These are phyloP conservation scores for Apis laboriosa DNA, from an alignment of 1,140 invertebrate species.

Conservation along the genomic window DNA sequence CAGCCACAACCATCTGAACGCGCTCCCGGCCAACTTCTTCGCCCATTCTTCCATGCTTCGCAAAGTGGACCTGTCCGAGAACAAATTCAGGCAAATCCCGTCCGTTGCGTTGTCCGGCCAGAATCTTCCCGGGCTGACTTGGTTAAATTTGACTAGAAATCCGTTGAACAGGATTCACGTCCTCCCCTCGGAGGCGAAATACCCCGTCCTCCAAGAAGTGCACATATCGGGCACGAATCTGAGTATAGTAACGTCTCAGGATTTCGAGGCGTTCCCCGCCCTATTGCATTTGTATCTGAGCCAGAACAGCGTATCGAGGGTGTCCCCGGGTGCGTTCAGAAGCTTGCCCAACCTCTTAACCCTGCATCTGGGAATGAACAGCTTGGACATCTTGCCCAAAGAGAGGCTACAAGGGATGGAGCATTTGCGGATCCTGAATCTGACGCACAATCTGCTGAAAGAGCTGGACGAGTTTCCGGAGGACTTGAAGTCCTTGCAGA, in stretches of 20 bases:
- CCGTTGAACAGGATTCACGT: slow-evolving; percentile 88
- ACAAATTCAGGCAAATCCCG: slow-evolving; percentile 91
- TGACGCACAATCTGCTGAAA: slow-evolving; percentile 90
- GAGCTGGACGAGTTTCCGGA: slow-evolving; percentile 91
- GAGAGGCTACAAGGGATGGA: slow-evolving; percentile 91
- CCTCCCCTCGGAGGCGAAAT: slow-evolving; percentile 83
- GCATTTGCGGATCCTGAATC: slow-evolving; percentile 87
- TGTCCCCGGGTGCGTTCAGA: slow-evolving; percentile 92
- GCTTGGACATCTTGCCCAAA: slow-evolving; percentile 91
- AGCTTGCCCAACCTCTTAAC: slow-evolving; percentile 88
- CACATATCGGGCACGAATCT: slow-evolving; percentile 92
- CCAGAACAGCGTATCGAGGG: slow-evolving; percentile 88
- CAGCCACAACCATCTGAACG: slow-evolving; percentile 87
- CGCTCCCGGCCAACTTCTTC: slow-evolving; percentile 92
- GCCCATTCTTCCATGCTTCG: slow-evolving; percentile 86
- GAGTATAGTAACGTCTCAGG: slow-evolving; percentile 91
- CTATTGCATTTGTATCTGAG: slow-evolving; percentile 88
- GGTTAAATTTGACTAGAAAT: slow-evolving; percentile 91
- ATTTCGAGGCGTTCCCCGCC: slow-evolving; percentile 92
- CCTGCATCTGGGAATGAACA: slow-evolving; percentile 91
- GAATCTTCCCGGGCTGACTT: slow-evolving; percentile 86
- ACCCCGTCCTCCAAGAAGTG: slow-evolving; percentile 89
- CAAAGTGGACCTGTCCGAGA: slow-evolving; percentile 89
- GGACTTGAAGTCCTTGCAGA: slow-evolving; percentile 89
- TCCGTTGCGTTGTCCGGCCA: slow-evolving; percentile 88